Evolutionary conservation across 2,113 vertebrate genomes (phyloP), one percentile per base, ranked within the genome.

Genomic region (Chrysochloris asiatica): DNA sequence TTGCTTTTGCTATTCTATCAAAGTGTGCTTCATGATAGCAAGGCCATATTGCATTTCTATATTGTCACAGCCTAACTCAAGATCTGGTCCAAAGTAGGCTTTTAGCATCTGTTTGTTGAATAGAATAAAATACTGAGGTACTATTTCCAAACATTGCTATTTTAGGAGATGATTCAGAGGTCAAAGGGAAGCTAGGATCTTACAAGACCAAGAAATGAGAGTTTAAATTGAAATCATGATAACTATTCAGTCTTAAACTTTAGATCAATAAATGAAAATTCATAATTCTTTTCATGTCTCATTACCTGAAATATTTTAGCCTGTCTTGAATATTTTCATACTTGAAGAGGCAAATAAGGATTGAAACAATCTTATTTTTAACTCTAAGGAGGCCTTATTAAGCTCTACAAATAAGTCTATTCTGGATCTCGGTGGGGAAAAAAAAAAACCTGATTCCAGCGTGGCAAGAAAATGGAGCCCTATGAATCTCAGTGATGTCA

Each of bases 371-470:
- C 75, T 95, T 90, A 83, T 86, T 83, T 95, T 93, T 93, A 24
- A 88, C 67, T 82, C 90, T 61, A 90, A 84, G 71, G 54, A 45
- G 26, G 28, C 19, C 71, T 96, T 90, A 95, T 82, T 95, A 96
- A 95, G 24, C 36, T 71, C 65, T 86, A 96, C 84, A 96, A 96
- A 96, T 88, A 96, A 87, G 8, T 52, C 28, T 77, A 94, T 69
- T 52, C 85, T 83, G 61, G 43, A 6, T 83, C 87, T 8, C 61
- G 24, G 52, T 92, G 48, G 52, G 16, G 61, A 28, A 14, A n/a
- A 50, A 43, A 77, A 80, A 88, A 83, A 81, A 4, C n/a, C 6
- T 95, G 80, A 50, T 52, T 79, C 86, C 65, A 45, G 52, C 88
- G 6, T 28, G 85, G 28, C 43, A 95, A 94, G 85, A 93, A 95